Conservation (phyloP, 1,140 invertebrate species). For the Danaus plexippus region DNA sequence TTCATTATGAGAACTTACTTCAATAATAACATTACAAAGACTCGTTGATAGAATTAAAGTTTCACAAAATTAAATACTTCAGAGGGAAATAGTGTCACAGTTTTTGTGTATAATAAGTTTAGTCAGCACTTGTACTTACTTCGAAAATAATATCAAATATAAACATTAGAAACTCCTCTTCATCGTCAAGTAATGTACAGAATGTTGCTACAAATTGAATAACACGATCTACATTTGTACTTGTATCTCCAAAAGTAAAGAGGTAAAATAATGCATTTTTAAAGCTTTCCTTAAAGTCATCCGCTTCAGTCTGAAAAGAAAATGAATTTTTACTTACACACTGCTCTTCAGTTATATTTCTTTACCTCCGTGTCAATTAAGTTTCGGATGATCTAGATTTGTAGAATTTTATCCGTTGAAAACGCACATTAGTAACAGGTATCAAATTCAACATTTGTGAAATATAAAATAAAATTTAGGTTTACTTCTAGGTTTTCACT, state of each 20-base stretch:
- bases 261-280: slow-evolving; percentile 71
- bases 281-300: slow-evolving; percentile 68
- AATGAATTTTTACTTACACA: not conserved
- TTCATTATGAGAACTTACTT: no score
- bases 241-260: slow-evolving; percentile 74
- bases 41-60: no score
- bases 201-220: slow-evolving; percentile 79
- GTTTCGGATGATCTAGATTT: no score
- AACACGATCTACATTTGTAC: slow-evolving; percentile 76
- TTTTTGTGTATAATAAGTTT: no score
- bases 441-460: no score
- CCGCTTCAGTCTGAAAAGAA: slow-evolving; percentile 64
- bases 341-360: no score
- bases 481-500: not conserved
- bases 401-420: no score
- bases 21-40: no score
- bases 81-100: no score
- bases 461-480: not conserved
- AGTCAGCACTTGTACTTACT: slow-evolving; percentile 44
- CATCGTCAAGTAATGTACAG: slow-evolving; percentile 72
- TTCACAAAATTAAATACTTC: no score
- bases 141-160: slow-evolving; percentile 73
- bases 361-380: no score
- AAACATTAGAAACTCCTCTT: slow-evolving; percentile 70
- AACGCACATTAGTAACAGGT: no score